Base-by-base conservation (phyloP, 2,113 vertebrate species). In the Atrichornis clamosus region DNA sequence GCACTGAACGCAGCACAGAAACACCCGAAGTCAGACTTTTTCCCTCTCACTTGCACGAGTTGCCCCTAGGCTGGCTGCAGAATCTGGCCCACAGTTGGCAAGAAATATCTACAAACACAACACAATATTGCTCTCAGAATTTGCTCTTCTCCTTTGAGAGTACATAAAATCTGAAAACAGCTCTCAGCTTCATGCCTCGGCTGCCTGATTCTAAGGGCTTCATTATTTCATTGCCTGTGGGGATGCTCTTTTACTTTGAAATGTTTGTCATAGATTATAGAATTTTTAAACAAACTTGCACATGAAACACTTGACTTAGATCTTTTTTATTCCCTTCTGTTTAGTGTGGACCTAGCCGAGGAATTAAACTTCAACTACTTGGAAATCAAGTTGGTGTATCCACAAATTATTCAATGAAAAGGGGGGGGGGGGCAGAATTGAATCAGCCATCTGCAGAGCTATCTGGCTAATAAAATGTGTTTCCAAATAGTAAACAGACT, bases 231-330 rank as follows among this genome's bases (percentile, higher is more conserved):
- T 94, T 94, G 95, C 97, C 95, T 96, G 76, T 95, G 92, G 95
- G 96, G 94, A 96, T 84, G 88, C 55, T 90, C 93, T 96, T 96
- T 97, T 97, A 95, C 95, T 95, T 96, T 90, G 96, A 94, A 97
- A 95, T 97, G 90, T 93, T 97, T 96, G 93, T 95, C 90, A 84
- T 95, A 95, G 95, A 95, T 95, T 96, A 89, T 18, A 87, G 91
- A 85, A 76, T 85, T 95, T 95, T 96, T 92, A 96, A 96, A 87
- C 92, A 95, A 94, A 95, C 68, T 92, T 86, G 69, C 86, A 72
- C 79, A 94, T 85, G 91, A 93, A 96, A 96, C 89, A 90, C 89
- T 96, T 86, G 85, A 95, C 80, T 94, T 72, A 16, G 85, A 60
- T 93, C 3, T 50, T 35, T 59, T 81, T 53, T 11, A 30, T 11